phyloP scores from a whole-genome alignment of 2,797 vertebrate genomes.

The Hydrocynus forskahlii region DNA sequence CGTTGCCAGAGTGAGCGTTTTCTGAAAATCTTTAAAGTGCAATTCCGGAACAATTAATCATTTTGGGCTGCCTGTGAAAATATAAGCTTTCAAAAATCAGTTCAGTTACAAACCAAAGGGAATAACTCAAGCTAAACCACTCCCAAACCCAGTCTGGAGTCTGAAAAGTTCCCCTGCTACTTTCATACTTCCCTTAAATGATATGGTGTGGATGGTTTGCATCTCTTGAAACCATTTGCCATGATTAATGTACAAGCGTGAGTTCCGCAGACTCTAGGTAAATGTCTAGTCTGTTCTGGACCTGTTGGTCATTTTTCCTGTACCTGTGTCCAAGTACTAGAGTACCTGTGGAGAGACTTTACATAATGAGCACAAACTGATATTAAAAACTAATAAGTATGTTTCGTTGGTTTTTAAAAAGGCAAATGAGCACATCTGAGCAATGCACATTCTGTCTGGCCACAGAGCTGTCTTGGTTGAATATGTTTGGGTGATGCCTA shows the following conservation, averaged over 20 bases:
- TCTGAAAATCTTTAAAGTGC: slow-evolving; percentile 36
- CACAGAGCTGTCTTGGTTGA: too few relatives aligned
- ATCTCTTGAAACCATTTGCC: slow-evolving; percentile 19
- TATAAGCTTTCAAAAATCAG: slow-evolving; percentile 30
- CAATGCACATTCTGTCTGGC: too few relatives aligned
- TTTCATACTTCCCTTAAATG: slow-evolving; percentile 12
- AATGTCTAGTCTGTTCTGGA: slow-evolving; percentile 2
- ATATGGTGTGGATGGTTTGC: not conserved
- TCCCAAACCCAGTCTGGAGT: not conserved
- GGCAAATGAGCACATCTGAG: not conserved
- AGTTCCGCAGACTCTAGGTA: slow-evolving; percentile 10
- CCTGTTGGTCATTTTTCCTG: not conserved
- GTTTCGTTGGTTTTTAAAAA: not conserved
- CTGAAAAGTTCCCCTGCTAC: slow-evolving; percentile 7
- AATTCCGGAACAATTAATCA: slow-evolving; percentile 40
- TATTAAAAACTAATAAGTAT: too few relatives aligned
- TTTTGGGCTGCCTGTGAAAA: slow-evolving; percentile 17
- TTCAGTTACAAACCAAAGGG: slow-evolving; percentile 39
- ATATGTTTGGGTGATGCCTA: too few relatives aligned
- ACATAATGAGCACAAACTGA: not conserved
- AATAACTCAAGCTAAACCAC: not conserved
- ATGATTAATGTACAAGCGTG: slow-evolving; percentile 26
- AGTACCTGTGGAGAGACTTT: not conserved
- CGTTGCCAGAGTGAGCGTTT: slow-evolving; percentile 30
- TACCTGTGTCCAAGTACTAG: not conserved